These are phyloP conservation scores for Monochamus alternatus DNA, from an alignment of 2,888 invertebrate species.

Conservation along the genomic window DNA sequence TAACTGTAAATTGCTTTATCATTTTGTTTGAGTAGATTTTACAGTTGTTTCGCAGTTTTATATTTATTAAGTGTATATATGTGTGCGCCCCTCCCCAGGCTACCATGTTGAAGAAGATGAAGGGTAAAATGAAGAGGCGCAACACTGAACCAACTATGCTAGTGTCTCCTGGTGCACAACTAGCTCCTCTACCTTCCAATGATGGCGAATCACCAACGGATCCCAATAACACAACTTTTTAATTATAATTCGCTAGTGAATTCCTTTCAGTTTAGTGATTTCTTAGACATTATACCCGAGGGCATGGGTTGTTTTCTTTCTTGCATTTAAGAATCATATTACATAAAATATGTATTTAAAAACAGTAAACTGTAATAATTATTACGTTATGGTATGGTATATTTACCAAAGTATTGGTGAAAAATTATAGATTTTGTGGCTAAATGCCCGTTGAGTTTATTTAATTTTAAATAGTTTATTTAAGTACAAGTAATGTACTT, in stretches of 20 bases:
- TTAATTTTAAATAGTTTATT: conserved; percentile 61
- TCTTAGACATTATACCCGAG: conserved; percentile 47
- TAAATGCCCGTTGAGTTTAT: conserved; percentile 57
- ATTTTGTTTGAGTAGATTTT: conserved; percentile 48
- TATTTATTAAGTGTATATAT: conserved; percentile 44
- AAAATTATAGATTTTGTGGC: conserved; percentile 54
- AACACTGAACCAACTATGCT: conserved; percentile 91
- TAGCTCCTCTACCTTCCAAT: conserved; percentile 71
- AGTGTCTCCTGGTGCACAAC: conserved; percentile 72
- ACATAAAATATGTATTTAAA: conserved; percentile 61
- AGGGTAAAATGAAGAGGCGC: conserved; percentile 96
- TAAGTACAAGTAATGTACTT: conserved; percentile 61
- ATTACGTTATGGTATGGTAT: conserved; percentile 76
- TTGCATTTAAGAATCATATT: conserved; percentile 64
- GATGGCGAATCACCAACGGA: conserved; percentile 71
- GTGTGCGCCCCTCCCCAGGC: conserved; percentile 82
- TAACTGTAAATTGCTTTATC: conserved; percentile 51
- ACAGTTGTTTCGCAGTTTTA: conserved; percentile 31
- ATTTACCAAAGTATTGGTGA: conserved; percentile 71
- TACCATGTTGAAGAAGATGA: conserved; percentile 99
- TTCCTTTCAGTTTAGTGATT: conserved; percentile 43
- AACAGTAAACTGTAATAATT: conserved; percentile 73
- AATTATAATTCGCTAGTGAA: conserved; percentile 47
- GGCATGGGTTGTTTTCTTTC: conserved; percentile 55
- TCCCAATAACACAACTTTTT: conserved; percentile 70